Percentiles rank a stretch among this genome's conserved stretches.
Conservation (phyloP, 2,113 vertebrate genomes). For the Bufo bufo region DNA sequence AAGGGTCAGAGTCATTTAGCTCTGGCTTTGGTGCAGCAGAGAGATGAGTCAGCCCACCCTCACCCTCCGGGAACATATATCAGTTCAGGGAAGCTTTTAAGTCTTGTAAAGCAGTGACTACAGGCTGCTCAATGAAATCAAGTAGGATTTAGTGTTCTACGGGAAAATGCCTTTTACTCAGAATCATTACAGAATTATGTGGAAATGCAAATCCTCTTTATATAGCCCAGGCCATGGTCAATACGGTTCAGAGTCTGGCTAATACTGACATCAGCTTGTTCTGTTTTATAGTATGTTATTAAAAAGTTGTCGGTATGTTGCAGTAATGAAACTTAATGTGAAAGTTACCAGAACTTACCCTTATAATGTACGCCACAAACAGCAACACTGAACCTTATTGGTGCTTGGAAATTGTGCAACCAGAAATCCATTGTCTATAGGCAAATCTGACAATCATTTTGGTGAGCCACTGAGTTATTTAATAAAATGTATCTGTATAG, state of each 20-base stretch:
- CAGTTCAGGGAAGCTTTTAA: conserved; percentile 25
- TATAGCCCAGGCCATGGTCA: background rate
- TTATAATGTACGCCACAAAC: background rate
- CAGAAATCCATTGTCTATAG: background rate
- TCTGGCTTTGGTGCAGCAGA: conserved; percentile 8
- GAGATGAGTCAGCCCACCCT: conserved; percentile 48
- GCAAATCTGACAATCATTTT: background rate
- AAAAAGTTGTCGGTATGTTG: background rate
- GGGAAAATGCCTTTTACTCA: conserved; percentile 10
- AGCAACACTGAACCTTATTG: background rate
- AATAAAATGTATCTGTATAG: too few species aligned
- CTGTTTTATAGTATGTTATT: background rate
- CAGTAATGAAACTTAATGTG: background rate
- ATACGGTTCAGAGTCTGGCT: background rate
- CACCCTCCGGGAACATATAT: conserved; percentile 40
- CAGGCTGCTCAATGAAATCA: conserved; percentile 15
- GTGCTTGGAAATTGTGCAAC: background rate
- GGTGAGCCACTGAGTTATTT: too few species aligned
- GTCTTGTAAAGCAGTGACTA: conserved; percentile 25
- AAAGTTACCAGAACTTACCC: background rate
- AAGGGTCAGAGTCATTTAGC: conserved; percentile 35
- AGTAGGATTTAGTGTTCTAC: background rate
- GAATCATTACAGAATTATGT: background rate
- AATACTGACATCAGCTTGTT: background rate
- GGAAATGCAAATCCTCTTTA: too few species aligned